phyloP scores from a whole-genome alignment of 2,797 vertebrate genomes.

The Lerista edwardsae region DNA sequence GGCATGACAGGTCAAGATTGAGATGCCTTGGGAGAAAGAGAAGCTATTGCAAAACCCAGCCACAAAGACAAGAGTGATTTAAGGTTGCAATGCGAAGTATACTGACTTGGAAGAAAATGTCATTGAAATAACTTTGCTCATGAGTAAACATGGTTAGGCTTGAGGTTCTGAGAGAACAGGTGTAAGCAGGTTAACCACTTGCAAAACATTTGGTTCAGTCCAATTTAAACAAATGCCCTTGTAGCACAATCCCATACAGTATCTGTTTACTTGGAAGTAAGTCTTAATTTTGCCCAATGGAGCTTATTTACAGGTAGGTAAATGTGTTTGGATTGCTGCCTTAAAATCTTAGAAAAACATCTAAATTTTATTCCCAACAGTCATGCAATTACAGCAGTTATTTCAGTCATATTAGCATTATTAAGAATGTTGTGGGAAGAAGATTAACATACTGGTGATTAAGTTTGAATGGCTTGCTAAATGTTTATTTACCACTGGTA shows the following conservation, averaged over 20 bases:
- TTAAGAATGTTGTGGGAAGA: neutral
- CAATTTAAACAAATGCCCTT: neutral
- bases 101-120: neutral
- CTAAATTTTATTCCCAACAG: neutral
- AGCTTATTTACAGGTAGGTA: no score
- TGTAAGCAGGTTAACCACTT: neutral
- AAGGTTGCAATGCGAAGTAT: slow-evolving; percentile 6
- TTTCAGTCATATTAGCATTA: neutral
- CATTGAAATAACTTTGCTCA: neutral
- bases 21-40: slow-evolving; percentile 22
- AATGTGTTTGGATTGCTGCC: no score
- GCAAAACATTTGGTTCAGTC: neutral
- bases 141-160: neutral
- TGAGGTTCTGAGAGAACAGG: neutral
- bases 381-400: neutral
- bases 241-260: slow-evolving; percentile 35
- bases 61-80: slow-evolving; percentile 27
- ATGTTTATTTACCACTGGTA: neutral
- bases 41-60: slow-evolving; percentile 27
- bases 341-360: neutral
- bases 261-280: neutral
- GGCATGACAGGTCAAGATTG: slow-evolving; percentile 25
- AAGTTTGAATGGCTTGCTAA: neutral
- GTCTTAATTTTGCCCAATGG: no score
- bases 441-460: neutral